Conservation (phyloP, 2,888 invertebrate genomes). For the Heliconius aoede region DNA sequence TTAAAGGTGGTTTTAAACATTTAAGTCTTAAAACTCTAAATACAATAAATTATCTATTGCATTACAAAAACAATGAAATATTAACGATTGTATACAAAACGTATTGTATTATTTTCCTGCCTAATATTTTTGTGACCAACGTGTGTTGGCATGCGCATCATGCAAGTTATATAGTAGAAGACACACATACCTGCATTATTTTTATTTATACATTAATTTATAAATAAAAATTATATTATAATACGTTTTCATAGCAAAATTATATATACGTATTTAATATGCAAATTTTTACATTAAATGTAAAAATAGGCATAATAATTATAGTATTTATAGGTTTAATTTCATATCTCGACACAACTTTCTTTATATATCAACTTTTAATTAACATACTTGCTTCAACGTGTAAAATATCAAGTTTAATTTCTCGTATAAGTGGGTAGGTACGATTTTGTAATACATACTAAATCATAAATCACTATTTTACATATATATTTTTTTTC, state of each 20-base stretch:
- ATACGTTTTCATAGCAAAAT: not conserved
- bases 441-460: not conserved
- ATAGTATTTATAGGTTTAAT: conserved; percentile 2
- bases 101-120: not conserved
- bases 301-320: conserved; percentile 7
- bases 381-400: not conserved
- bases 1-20: no score
- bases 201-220: not conserved
- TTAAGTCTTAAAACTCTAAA: no score
- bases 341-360: conserved; percentile 9
- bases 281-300: not conserved
- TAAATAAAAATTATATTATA: no score
- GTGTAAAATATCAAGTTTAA: not conserved
- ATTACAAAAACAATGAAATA: not conserved
- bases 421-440: not conserved
- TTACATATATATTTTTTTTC: no score
- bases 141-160: not conserved
- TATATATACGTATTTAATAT: not conserved
- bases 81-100: not conserved
- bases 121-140: not conserved
- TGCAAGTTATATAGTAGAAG: not conserved
- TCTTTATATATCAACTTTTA: conserved; percentile 1
- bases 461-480: no score
- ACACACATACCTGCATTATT: not conserved
- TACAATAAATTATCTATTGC: not conserved